These are phyloP conservation scores for Pelosia muscerda DNA, from an alignment of 2,888 invertebrate species.

Conservation along the genomic window DNA sequence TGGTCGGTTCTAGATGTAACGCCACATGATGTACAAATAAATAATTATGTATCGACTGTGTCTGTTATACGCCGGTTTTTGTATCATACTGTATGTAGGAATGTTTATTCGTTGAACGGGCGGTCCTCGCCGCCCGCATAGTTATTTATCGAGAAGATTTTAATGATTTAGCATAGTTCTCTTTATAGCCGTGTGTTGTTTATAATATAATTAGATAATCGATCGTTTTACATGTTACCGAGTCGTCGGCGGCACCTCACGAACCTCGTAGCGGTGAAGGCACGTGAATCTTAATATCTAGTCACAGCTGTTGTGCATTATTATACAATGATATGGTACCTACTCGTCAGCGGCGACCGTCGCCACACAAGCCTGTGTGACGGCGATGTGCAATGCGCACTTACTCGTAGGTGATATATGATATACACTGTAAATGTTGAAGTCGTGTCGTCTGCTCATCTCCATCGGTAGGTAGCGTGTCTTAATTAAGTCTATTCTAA, in stretches of 20 bases:
- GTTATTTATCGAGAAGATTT: slow-evolving; percentile 51
- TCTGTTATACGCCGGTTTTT: slow-evolving; percentile 55
- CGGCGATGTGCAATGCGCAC: slow-evolving; percentile 10
- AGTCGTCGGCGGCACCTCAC: slow-evolving; percentile 53
- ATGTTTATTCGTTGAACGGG: slow-evolving; percentile 49
- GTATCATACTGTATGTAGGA: slow-evolving; percentile 53
- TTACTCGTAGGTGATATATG: slow-evolving; percentile 20
- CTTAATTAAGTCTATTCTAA: slow-evolving; percentile 74
- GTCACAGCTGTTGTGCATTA: slow-evolving; percentile 79
- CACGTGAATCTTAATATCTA: slow-evolving; percentile 74
- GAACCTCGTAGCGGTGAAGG: slow-evolving; percentile 51
- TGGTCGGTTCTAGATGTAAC: slow-evolving; percentile 47
- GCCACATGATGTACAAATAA: slow-evolving; percentile 64
- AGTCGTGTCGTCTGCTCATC: slow-evolving; percentile 68
- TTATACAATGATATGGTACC: slow-evolving; percentile 45
- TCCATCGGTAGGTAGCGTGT: slow-evolving; percentile 75
- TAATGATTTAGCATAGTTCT: slow-evolving; percentile 55
- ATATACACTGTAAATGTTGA: slow-evolving; percentile 39
- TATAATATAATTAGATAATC: slow-evolving; percentile 52
- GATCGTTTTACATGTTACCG: slow-evolving; percentile 53
- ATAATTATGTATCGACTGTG: slow-evolving; percentile 56
- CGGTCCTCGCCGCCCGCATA: slow-evolving; percentile 19
- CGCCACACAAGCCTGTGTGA: neutral
- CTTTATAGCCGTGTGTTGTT: slow-evolving; percentile 59
- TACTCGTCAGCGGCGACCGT: slow-evolving; percentile 27